These are phyloP conservation scores for Coturnix japonica DNA, from an alignment of 2,113 vertebrate species.

Conservation along the genomic window DNA sequence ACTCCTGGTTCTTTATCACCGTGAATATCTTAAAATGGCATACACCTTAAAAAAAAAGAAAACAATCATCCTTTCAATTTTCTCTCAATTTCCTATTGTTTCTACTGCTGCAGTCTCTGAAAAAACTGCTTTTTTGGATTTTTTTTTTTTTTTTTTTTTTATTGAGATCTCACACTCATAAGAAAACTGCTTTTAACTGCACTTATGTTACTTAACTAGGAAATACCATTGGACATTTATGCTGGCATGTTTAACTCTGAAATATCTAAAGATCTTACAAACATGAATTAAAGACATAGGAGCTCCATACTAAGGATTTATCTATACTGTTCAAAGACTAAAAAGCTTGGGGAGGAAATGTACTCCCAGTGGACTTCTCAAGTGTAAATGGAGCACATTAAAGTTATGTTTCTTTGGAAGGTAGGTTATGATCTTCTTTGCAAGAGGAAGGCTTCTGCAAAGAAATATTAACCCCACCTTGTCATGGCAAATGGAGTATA, in stretches of 20 bases:
- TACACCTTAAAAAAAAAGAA: conserved; percentile 35
- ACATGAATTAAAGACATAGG: neutral
- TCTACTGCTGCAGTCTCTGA: neutral
- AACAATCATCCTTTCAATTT: neutral
- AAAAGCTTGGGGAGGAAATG: neutral
- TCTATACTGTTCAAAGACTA: neutral
- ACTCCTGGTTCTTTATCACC: neutral
- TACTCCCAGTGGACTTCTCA: neutral
- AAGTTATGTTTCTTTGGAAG: neutral
- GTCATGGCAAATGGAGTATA: neutral
- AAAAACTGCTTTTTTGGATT: neutral
- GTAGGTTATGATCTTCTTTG: neutral
- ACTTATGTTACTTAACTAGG: neutral
- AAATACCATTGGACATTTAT: neutral
- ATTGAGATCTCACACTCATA: neutral
- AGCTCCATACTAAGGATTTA: neutral
- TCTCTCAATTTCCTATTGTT: conserved; percentile 5
- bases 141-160: neutral
- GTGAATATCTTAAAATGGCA: conserved; percentile 20
- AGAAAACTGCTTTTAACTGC: neutral
- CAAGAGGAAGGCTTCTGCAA: neutral
- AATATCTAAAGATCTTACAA: neutral
- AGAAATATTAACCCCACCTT: neutral
- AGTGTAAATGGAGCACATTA: neutral
- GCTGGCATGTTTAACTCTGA: neutral